Base-by-base conservation (phyloP, 2,888 invertebrate species). In the Danaus chrysippus region DNA sequence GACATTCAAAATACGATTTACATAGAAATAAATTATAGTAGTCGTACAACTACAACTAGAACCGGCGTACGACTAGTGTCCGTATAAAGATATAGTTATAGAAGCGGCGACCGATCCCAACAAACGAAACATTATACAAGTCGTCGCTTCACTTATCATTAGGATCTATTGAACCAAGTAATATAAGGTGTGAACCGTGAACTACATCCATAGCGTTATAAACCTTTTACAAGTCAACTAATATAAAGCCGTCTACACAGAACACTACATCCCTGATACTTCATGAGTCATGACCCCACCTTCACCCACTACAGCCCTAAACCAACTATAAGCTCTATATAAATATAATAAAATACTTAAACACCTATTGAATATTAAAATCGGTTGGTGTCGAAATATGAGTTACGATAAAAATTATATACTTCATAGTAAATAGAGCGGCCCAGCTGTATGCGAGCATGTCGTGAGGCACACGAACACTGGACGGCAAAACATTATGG, bases 401-500 rank as follows among this genome's bases (percentile, higher is more conserved):
- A 78, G 77, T 80, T 71, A 73, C 76, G 80, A 62, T 67, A 77
- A 81, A 75, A 82, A 79, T 72, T 72, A 79, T 79, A 76, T 77
- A 78, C 75, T 68, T 76, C 67, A 69, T 72, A 71, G 70, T 71
- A 71, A 71, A 72, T 73, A 71, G 71, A 79, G 76, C 87, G 86
- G 86, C 82, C 87, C 85, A 82, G 86, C 75, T 76, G 79, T 75
- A 76, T 73, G 74, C 72, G 23, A 34, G 23, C 23, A 72, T 71
- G 71, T 65, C 69, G 71, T 64, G 74, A 63, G 58, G 72, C 68
- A 76, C 78, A 81, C 82, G 77, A 79, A 78, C 73, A 74, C 79
- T 90, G 90, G 91, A 91, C 90, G 91, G 90, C 90, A 90, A 91
- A 90, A 84, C 73, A 86, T 88, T 78, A 83, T 79, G 82, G 80